Evolutionary conservation across 2,888 invertebrate species (phyloP).

Genomic region (Acleris literana): DNA sequence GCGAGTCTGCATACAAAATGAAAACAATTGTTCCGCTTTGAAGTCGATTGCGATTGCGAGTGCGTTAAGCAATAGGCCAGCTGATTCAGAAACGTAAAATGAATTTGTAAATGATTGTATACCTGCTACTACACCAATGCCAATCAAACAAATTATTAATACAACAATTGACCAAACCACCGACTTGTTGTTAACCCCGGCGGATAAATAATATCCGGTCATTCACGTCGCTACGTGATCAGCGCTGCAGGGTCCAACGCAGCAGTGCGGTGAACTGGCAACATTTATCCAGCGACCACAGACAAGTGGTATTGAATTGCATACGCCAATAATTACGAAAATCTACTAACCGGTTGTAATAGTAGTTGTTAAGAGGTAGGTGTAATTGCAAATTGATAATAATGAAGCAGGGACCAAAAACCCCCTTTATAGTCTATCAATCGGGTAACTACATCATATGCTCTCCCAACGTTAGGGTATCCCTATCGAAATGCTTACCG

Average conservation of each 20-base stretch:
- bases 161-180: neutral
- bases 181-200: neutral
- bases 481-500: too few species aligned
- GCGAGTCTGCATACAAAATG: too few species aligned
- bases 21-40: too few species aligned
- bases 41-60: too few species aligned
- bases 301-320: constrained; percentile 1
- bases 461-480: too few species aligned
- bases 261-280: neutral
- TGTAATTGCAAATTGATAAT: neutral
- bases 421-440: too few species aligned
- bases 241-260: neutral
- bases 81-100: too few species aligned
- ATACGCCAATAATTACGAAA: neutral
- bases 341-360: neutral
- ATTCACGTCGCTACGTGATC: neutral
- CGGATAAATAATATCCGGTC: neutral
- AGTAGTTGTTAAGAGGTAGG: too few species aligned
- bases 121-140: neutral
- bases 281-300: neutral
- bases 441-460: too few species aligned
- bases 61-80: too few species aligned
- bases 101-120: too few species aligned
- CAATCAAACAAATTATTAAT: neutral
- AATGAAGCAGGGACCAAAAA: neutral